These are phyloP conservation scores for Serinus canaria DNA, from an alignment of 2,113 vertebrate species.

Conservation along the genomic window DNA sequence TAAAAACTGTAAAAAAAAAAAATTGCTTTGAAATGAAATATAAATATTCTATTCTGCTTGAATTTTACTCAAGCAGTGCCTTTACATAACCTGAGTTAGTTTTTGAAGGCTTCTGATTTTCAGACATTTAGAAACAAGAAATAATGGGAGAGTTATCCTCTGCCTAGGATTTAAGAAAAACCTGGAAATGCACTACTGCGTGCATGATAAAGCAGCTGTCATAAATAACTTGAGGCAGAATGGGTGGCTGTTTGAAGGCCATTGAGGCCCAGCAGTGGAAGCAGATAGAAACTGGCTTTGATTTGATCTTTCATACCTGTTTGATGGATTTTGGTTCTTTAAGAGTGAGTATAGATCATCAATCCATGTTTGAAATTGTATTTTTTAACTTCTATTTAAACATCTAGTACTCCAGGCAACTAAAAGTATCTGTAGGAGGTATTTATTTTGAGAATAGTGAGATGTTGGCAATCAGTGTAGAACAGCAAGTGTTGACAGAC, in stretches of 20 bases:
- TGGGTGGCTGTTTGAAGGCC: not conserved
- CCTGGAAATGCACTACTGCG: not conserved
- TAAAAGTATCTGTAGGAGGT: constrained; percentile 13
- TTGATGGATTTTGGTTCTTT: not conserved
- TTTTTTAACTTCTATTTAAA: constrained; percentile 1
- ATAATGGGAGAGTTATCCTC: not conserved
- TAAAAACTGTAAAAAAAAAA: not conserved
- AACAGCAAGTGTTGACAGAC: constrained; percentile 39
- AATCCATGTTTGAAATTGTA: not conserved
- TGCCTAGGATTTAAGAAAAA: not conserved
- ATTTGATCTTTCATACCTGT: not conserved
- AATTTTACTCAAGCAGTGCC: not conserved
- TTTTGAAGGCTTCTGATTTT: not conserved
- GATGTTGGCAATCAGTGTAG: constrained; percentile 13
- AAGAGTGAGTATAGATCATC: not conserved
- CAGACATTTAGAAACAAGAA: not conserved
- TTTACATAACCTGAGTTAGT: not conserved
- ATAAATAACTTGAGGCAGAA: not conserved
- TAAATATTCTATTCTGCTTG: not conserved
- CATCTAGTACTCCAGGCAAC: not conserved
- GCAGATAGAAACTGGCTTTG: not conserved
- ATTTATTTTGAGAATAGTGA: constrained; percentile 36
- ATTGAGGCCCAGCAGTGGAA: not conserved
- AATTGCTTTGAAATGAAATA: not conserved
- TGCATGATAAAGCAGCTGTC: not conserved